Evolutionary conservation across 2,888 invertebrate species (phyloP), one percentile per base, ranked within the genome.

Genomic region (Trisateles emortualis): DNA sequence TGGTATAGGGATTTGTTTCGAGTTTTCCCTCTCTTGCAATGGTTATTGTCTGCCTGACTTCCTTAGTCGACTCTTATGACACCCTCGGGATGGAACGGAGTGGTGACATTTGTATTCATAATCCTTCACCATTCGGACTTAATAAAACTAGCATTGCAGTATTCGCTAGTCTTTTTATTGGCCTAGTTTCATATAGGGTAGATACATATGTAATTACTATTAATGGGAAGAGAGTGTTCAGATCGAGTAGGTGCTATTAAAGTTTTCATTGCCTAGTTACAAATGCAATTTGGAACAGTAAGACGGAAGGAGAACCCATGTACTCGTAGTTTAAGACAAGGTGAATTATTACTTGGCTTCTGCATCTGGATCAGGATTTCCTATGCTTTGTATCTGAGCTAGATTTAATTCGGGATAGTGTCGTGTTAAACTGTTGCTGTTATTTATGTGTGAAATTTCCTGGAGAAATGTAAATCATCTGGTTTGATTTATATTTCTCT

Each of bases 121-220:
- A n/a, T n/a, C n/a, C n/a, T n/a, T n/a, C n/a, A 22, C 22, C 14
- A 39, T 3, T 14, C n/a, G 22, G 8, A 32, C 4, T 14, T 24
- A 6, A 11, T 14, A 1, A n/a, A 33, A 46, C 39, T 32, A 40
- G 11, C 1, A 6, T 9, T 8, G 11, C 19, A 13, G 9, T 1
- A n/a, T 9, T 36, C 36, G 19, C 14, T 13, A 30, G 29, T 35
- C 9, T 40, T 13, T 17, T 35, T 38, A 55, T 56, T 56, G 49
- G 33, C 46, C 52, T 36, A 41, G 22, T 56, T 55, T 29, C 30
- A 35, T 45, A 51, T 36, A 44, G 46, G 40, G 47, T 50, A 38
- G n/a, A 26, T n/a, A n/a, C n/a, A n/a, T n/a, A n/a, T n/a, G n/a
- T 62, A 62, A 68, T 68, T 62, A 68, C 42, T 33, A 66, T 59